Conservation (phyloP, 2,888 invertebrate species). For the Acrobasis consociella region DNA sequence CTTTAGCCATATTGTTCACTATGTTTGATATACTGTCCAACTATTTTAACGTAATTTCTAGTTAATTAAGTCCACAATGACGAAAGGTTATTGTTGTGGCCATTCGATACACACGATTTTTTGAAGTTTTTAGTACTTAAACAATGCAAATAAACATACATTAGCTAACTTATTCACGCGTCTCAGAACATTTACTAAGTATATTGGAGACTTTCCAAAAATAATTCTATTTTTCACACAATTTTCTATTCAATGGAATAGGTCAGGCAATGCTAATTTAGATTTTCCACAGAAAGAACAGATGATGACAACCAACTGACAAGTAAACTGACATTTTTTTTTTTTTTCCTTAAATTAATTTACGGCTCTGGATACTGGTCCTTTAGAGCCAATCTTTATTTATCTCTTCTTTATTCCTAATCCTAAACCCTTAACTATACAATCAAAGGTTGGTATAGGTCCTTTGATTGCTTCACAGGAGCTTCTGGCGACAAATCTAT, state of each 20-base stretch:
- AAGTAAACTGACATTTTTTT: conserved; percentile 11
- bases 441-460: too few species aligned
- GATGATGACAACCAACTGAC: not conserved
- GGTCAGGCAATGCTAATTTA: conserved; percentile 15
- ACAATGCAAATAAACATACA: conserved; percentile 5
- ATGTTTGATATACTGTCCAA: conserved; percentile 55
- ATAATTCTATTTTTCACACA: conserved; percentile 15
- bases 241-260: conserved; percentile 19
- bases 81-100: conserved; percentile 73
- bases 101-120: conserved; percentile 25
- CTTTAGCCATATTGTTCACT: conserved; percentile 88
- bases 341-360: too few species aligned
- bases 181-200: not conserved
- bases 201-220: conserved; percentile 10
- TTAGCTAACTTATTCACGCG: not conserved
- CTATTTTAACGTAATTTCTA: conserved; percentile 58
- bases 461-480: too few species aligned
- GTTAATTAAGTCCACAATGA: conserved; percentile 62
- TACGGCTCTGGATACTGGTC: too few species aligned
- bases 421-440: too few species aligned
- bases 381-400: too few species aligned
- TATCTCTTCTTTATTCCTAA: too few species aligned
- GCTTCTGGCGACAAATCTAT: too few species aligned
- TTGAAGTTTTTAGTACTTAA: not conserved
- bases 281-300: not conserved